Evolutionary conservation across 92 coral and sea anemone genomes (phyloP), one percentile per base, ranked within the genome.

Genomic region (Palythoa grandis): DNA sequence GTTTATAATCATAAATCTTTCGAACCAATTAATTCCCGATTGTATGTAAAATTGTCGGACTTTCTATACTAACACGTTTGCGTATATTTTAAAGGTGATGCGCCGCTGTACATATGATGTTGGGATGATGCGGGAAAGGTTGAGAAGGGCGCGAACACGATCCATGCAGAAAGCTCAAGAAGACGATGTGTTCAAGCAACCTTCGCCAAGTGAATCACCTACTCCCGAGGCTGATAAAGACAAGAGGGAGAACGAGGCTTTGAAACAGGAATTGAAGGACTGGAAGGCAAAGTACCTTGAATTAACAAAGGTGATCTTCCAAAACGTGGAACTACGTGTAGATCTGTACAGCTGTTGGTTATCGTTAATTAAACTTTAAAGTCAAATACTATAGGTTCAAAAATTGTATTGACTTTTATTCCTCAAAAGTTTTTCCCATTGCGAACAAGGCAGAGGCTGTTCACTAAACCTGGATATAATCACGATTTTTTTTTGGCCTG

Each of bases 81-180:
- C 14, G 52, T 13, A 8, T 70, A n/a, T 13, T 69, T 3, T 6
- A 90, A 29, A 29, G 93, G 88, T 85, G 23, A 43, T 29, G 11
- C 83, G 95, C 58, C 90, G 93, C 12, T 76, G 79, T 66, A 94
- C 98, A 1, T 92, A 90, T 88, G 95, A 94, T 75, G 53, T 91
- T 10, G 78, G 92, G 29, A 86, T 87, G 78, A 88, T 94, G 86
- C 92, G 87, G 19, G 88, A 92, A 85, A 92, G 86, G 65, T 75
- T 94, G 2, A 84, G 76, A 9, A 80, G 91, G 24, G 87, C 73
- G 47, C 87, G 91, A 73, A 72, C 89, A 3, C 86, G 73, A 68
- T 88, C 95, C 8, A 20, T 90, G 23, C 77, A 85, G 20, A 85
- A 63, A 77, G 22, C 58, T 38, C 23, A 37, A 13, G 82, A 74